These are phyloP conservation scores for Drosophila lini DNA, from an alignment of 1,140 invertebrate species.

Conservation along the genomic window DNA sequence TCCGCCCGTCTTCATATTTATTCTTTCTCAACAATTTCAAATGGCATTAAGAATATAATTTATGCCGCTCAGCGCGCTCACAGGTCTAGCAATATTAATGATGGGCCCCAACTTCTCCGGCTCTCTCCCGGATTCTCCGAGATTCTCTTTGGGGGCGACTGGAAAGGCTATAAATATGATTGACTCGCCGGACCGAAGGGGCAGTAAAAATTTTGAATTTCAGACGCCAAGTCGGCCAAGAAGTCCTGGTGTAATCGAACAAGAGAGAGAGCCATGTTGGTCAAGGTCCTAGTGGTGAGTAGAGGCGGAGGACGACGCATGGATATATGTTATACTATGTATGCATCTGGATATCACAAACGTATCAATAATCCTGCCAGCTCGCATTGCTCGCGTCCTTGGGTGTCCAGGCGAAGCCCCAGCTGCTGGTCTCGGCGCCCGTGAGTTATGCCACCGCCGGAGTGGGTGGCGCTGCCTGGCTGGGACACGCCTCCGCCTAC, in stretches of 20 bases:
- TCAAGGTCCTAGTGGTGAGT: constrained; percentile 72
- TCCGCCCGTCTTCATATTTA: constrained; percentile 37
- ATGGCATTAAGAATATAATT: constrained; percentile 78
- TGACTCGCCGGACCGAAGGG: constrained; percentile 52
- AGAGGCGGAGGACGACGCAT: neutral
- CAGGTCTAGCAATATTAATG: constrained; percentile 69
- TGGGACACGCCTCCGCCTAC: constrained; percentile 31
- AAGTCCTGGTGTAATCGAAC: constrained; percentile 12
- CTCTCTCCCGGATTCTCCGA: constrained; percentile 47
- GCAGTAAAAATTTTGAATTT: constrained; percentile 71
- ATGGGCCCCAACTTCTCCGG: constrained; percentile 26
- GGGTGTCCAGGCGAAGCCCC: constrained; percentile 55
- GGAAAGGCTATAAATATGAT: constrained; percentile 79
- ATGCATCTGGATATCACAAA: constrained; percentile 30
- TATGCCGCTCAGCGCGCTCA: constrained; percentile 65
- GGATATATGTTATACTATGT: neutral
- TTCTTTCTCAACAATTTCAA: constrained; percentile 63
- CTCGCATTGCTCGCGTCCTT: constrained; percentile 51
- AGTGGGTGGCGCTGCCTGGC: constrained; percentile 44
- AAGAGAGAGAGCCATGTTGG: constrained; percentile 47
- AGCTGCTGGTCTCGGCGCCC: constrained; percentile 61
- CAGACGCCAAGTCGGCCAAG: constrained; percentile 22
- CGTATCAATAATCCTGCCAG: constrained; percentile 46
- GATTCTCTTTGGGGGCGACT: constrained; percentile 10
- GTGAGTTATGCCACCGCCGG: constrained; percentile 63